These are phyloP conservation scores for Nymphalis polychloros DNA, from an alignment of 2,888 invertebrate species.

Conservation along the genomic window DNA sequence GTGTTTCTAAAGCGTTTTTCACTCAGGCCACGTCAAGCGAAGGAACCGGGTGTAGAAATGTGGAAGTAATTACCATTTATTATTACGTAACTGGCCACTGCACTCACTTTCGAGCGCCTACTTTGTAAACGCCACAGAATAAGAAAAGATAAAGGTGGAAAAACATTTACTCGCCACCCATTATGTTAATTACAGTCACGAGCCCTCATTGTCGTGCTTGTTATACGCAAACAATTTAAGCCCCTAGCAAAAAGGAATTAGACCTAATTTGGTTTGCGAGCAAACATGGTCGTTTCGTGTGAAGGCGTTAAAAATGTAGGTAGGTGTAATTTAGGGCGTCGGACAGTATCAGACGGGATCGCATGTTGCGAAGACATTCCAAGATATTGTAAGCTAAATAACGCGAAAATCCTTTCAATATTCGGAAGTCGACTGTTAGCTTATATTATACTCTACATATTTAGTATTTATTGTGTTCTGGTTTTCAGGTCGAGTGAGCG, in stretches of 20 bases:
- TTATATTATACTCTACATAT: no score
- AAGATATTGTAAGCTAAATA: conserved; percentile 13
- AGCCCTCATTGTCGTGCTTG: conserved; percentile 38
- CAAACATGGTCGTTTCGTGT: conserved; percentile 33
- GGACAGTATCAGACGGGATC: conserved; percentile 28
- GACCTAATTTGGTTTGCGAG: conserved; percentile 35
- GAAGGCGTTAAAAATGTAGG: conserved; percentile 39
- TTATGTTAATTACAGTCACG: conserved; percentile 59
- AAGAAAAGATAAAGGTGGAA: conserved; percentile 55
- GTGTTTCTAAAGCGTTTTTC: conserved; percentile 12
- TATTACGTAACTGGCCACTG: conserved; percentile 40
- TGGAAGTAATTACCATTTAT: conserved; percentile 42
- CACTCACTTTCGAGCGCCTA: conserved; percentile 40
- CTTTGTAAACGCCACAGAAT: conserved; percentile 52
- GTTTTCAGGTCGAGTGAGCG: no score
- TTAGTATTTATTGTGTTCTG: no score
- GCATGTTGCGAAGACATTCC: conserved; percentile 29
- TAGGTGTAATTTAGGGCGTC: conserved; percentile 32
- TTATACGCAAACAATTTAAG: conserved; percentile 39
- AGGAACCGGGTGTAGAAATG: conserved; percentile 31
- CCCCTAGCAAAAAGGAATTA: conserved; percentile 33
- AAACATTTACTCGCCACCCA: conserved; percentile 56
- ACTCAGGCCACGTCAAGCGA: conserved; percentile 15
- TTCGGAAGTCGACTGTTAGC: background rate
- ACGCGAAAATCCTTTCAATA: conserved; percentile 2